These are phyloP conservation scores for Drosophila multiciliata DNA, from an alignment of 2,888 invertebrate genomes.

Conservation along the genomic window DNA sequence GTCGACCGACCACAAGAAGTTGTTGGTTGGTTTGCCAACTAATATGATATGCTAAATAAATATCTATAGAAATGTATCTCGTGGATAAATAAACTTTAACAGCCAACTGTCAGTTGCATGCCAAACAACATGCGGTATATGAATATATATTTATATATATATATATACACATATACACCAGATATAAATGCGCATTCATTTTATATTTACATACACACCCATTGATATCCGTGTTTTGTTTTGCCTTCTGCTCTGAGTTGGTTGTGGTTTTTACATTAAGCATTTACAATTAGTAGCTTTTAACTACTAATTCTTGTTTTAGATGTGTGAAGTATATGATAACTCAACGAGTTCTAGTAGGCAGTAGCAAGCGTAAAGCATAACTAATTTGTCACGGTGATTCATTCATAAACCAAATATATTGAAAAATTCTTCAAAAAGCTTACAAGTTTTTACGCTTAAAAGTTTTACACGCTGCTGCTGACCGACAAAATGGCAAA, in stretches of 20 bases:
- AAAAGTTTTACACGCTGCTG: slow-evolving; percentile 5
- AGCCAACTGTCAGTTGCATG: slow-evolving; percentile 47
- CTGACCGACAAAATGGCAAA: slow-evolving; percentile 19
- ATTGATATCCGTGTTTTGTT: slow-evolving; percentile 11
- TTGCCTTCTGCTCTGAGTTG: slow-evolving; percentile 13
- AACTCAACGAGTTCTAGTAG: background rate
- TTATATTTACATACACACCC: background rate
- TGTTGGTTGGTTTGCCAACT: slow-evolving; percentile 43
- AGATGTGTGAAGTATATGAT: background rate
- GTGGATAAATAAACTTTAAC: slow-evolving; percentile 63
- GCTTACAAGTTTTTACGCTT: slow-evolving; percentile 38
- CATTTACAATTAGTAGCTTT: background rate
- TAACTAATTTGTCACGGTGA: slow-evolving; percentile 1
- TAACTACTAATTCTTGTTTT: slow-evolving; percentile 10
- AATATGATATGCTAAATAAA: slow-evolving; percentile 61
- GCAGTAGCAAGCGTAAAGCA: background rate
- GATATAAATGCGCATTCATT: background rate
- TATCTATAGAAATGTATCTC: slow-evolving; percentile 55
- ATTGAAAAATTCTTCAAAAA: slow-evolving; percentile 38
- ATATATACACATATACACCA: background rate
- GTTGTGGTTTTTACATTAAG: slow-evolving; percentile 13
- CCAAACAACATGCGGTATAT: slow-evolving; percentile 55
- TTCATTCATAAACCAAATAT: slow-evolving; percentile 34
- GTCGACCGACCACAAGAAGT: slow-evolving; percentile 50
- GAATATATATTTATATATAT: background rate